A percentile compares a stretch with the other conserved stretches of the same genome.
phyloP scores from a whole-genome alignment of 2,888 invertebrate species.

The Dynastes hyllus region DNA sequence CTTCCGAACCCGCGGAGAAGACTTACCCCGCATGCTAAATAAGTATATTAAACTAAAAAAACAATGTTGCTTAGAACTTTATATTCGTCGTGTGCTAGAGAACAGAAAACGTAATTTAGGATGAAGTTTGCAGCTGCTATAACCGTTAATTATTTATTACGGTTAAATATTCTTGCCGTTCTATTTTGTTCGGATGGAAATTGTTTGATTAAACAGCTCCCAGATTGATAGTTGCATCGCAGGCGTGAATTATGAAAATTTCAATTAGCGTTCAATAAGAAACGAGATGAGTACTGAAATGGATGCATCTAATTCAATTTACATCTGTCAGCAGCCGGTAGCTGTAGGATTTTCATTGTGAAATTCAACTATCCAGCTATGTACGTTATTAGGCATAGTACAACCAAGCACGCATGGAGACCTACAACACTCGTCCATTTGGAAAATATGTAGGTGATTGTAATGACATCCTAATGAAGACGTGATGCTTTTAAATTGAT shows the following conservation, averaged over 20 bases:
- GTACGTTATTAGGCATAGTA: neutral
- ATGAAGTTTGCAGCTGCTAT: no score
- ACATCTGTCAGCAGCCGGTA: neutral
- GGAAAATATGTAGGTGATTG: neutral
- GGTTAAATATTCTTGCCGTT: neutral
- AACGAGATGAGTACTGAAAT: constrained; percentile 3
- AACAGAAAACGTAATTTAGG: no score
- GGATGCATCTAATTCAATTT: constrained; percentile 21
- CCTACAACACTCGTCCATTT: neutral
- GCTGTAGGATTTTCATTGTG: neutral
- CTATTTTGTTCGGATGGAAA: neutral
- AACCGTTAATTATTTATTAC: no score
- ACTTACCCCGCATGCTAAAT: no score
- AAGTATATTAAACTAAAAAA: no score
- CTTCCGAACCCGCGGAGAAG: no score
- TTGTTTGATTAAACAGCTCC: neutral
- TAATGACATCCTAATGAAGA: no score
- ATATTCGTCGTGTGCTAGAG: no score
- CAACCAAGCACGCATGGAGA: no score
- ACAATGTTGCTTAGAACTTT: no score
- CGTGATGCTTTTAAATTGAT: no score
- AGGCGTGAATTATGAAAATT: constrained; percentile 9
- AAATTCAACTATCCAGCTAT: neutral
- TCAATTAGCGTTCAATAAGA: constrained; percentile 28
- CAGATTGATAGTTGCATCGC: constrained; percentile 1